phyloP scores from a whole-genome alignment of 37 sponge, comb jelly and placozoan genomes.

The Cladorhizidae sp. region DNA sequence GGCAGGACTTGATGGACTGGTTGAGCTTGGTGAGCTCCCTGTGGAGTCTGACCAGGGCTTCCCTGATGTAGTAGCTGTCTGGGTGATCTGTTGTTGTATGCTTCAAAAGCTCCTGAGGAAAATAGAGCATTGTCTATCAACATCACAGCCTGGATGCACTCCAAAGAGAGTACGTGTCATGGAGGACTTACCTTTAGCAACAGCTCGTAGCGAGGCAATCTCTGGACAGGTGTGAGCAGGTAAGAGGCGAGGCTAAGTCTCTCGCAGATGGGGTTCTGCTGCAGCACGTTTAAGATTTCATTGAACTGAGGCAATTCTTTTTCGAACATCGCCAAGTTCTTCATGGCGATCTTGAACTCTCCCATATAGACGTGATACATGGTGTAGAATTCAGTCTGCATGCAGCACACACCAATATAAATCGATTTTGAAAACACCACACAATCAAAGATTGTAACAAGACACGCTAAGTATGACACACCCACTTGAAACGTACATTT shows the following conservation, averaged over 20 bases:
- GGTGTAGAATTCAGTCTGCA: constrained; percentile 49
- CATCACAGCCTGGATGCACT: no score
- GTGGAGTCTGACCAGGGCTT: constrained; percentile 28
- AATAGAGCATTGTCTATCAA: no score
- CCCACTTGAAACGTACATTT: constrained; percentile 1
- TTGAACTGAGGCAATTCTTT: constrained; percentile 27
- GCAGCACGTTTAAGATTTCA: constrained; percentile 19
- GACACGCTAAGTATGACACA: no score
- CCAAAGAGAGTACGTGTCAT: no score
- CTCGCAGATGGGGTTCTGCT: constrained; percentile 33
- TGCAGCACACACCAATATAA: background rate
- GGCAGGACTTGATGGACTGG: constrained; percentile 59
- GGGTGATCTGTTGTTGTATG: constrained; percentile 37
- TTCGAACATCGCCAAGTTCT: constrained; percentile 49
- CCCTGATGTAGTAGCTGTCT: constrained; percentile 32
- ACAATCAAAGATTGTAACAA: background rate
- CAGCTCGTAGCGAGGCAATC: constrained; percentile 71
- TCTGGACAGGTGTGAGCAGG: constrained; percentile 74
- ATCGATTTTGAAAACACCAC: background rate
- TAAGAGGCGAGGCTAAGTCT: constrained; percentile 54
- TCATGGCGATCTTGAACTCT: constrained; percentile 58
- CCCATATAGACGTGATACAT: constrained; percentile 69
- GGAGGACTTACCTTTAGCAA: constrained; percentile 49
- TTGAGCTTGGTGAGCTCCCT: constrained; percentile 45
- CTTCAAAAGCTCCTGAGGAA: constrained; percentile 52